These are phyloP conservation scores for Podargus strigoides DNA, from an alignment of 2,797 vertebrate species.

Conservation along the genomic window DNA sequence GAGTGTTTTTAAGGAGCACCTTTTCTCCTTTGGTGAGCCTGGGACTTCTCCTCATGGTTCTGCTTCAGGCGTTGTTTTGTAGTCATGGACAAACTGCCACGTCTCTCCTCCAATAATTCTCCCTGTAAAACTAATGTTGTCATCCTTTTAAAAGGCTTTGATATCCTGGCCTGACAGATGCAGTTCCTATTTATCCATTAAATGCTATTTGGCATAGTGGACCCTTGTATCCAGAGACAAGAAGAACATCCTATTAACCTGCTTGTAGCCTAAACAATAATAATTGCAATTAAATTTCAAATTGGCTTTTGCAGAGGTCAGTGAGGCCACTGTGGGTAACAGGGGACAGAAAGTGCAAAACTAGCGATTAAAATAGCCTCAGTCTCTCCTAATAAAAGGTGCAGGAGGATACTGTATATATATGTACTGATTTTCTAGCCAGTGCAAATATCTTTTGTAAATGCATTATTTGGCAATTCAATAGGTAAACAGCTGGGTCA, in stretches of 20 bases:
- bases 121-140: background rate
- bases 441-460: background rate
- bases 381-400: background rate
- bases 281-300: constrained; percentile 6
- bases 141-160: background rate
- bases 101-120: background rate
- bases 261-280: background rate
- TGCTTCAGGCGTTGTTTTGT: background rate
- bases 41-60: background rate
- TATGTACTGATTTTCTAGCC: background rate
- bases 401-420: background rate
- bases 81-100: background rate
- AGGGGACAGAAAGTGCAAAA: background rate
- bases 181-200: background rate
- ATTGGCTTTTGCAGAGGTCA: constrained; percentile 18
- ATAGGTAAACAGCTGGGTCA: constrained; percentile 30
- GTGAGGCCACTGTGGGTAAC: background rate
- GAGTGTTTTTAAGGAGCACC: background rate
- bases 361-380: background rate
- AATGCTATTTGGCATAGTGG: background rate
- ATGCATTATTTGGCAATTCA: background rate
- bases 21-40: background rate
- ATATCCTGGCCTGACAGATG: background rate
- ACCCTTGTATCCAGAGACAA: background rate
- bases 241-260: background rate